Conservation (phyloP, 2,797 vertebrate species). For the Phataginus tricuspis region DNA sequence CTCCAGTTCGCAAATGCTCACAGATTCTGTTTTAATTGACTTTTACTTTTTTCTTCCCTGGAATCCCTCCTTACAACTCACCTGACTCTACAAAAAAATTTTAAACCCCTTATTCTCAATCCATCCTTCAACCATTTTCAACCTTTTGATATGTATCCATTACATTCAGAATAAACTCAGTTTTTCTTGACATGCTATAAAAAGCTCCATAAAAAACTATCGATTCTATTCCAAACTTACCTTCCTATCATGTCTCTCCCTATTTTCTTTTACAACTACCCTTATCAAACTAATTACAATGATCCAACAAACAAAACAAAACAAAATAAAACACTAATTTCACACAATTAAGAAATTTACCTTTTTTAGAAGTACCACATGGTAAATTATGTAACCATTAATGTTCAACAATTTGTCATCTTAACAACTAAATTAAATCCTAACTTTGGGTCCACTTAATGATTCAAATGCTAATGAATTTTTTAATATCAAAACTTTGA, state of each 20-base stretch:
- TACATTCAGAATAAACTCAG: not conserved
- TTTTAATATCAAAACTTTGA: not conserved
- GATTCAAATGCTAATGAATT: slow-evolving; percentile 23
- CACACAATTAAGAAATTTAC: not conserved
- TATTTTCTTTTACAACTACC: not conserved
- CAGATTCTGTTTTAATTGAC: accelerated
- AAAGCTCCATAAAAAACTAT: not conserved
- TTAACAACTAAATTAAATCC: slow-evolving; percentile 44
- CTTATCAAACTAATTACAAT: not conserved
- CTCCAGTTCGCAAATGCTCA: not conserved
- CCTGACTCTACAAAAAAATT: not conserved
- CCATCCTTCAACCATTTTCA: not conserved
- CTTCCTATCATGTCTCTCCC: not conserved
- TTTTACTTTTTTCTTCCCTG: not conserved
- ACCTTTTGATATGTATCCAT: not conserved
- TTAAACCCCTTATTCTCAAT: not conserved
- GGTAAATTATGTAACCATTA: not conserved
- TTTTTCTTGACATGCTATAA: not conserved
- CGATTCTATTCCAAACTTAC: not conserved
- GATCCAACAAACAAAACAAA: not conserved
- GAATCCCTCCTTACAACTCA: not conserved
- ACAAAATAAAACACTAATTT: not conserved
- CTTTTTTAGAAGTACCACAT: not conserved
- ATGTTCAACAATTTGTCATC: slow-evolving; percentile 25
- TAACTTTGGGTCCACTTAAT: slow-evolving; percentile 14